Base-by-base conservation (phyloP, 2,888 invertebrate species). In the Lasioglossum oenotherae region DNA sequence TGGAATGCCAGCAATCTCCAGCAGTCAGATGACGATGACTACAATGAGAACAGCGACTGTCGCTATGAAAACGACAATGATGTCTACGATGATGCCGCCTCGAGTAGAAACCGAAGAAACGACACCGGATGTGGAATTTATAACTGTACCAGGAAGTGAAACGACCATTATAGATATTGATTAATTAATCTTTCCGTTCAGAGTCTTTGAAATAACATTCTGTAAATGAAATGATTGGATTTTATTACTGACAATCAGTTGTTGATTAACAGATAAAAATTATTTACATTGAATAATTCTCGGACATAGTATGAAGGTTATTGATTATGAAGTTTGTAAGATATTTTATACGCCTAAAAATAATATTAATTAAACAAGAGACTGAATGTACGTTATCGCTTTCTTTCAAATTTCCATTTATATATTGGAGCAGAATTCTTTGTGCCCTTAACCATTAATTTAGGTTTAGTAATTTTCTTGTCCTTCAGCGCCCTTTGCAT, bases 401-500 rank as follows among this genome's bases (percentile, higher is more conserved):
- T 98, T 89, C 98, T 96, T 94, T 98, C 97, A 93, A 97, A 98
- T 90, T 97, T 97, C 96, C 98, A 98, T 91, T 97, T 96, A 94
- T 98, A 98, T 6, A 98, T 96, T 0, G 98, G 97, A 0, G 98
- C 97, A 0, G 96, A 94, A 23, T 96, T 95, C 90, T 97, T 97
- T 0, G 97, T 97, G 2, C 96, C 98, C 10, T 95, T 94, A 80
- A 96, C 96, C 1, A 98, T 92, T 89, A 96, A 96, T 92, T 97
- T 97, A 0, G 98, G 98, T 90, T 97, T 97, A 0, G 96, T 92
- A 38, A 89, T 92, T 73, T 96, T 97, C 76, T 96, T 97, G 88
- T 97, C 97, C 88, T 97, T 97, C 0, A 98, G 94, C 76, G 96
- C 96, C 72, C 96, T 96, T 88, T 97, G 97, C 1, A 98, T 93